Evolutionary conservation across 2,797 vertebrate genomes (phyloP), one percentile per base, ranked within the genome.

Genomic region (Glossophaga mutica): DNA sequence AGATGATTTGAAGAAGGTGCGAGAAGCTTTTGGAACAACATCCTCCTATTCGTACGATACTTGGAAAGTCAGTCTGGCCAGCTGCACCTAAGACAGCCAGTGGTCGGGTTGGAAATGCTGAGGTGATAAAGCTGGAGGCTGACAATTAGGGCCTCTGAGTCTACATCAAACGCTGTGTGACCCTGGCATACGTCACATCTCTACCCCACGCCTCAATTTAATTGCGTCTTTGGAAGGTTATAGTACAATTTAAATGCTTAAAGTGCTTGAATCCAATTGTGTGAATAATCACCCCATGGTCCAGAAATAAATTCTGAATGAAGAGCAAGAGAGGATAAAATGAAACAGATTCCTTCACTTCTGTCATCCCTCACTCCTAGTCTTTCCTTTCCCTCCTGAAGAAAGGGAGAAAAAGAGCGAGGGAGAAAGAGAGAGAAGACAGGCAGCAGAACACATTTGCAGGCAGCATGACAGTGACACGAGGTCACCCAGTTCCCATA

Each of bases 231-330:
- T 21, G 52, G 44, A 86, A 67, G 46, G 91, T 94, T 89, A 84
- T 55, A 62, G 82, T 70, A 32, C 32, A 81, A 65, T 57, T 88
- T 84, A 83, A 73, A n/a, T 74, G 50, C 37, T 55, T 55, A 78
- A 55, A 26, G 55, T 55, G 48, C 22, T 37, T 55, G 52, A 78
- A 55, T 78, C 7, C 76, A 55, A 37, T 78, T 78, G 21, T 55
- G 48, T 78, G 76, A 78, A 37, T 55, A 78, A 78, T 34, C n/a
- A 26, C 42, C 12, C 59, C 14, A 0, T 26, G 24, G 76, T 81
- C 34, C 44, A 87, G 73, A 92, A 95, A 84, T 81, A 90, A 90
- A 88, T 68, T 21, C 70, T 94, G 82, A 52, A 78, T 19, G 39
- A 94, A 86, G 50, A 77, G 14, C 14, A 46, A 94, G 73, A 59